These are phyloP conservation scores for Lasioglossum malachurum DNA, from an alignment of 2,888 invertebrate genomes.

Conservation along the genomic window DNA sequence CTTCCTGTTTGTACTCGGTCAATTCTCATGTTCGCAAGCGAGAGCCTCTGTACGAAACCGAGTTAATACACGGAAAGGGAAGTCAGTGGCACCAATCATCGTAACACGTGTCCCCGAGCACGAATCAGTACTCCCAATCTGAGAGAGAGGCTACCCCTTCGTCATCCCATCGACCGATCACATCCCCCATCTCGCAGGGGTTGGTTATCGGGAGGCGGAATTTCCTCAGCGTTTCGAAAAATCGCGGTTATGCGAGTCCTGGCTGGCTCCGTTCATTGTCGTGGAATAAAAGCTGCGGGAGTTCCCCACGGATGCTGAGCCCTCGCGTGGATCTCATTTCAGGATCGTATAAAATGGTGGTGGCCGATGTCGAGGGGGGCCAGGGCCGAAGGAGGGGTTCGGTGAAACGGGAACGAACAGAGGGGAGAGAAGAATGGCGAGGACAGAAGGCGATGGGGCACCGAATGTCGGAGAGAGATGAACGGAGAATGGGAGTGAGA, in stretches of 20 bases:
- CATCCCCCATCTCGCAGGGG: background rate
- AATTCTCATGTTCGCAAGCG: background rate
- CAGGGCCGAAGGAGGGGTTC: constrained; percentile 48
- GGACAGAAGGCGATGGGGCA: constrained; percentile 47
- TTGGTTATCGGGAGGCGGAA: constrained; percentile 34
- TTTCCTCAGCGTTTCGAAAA: constrained; percentile 29
- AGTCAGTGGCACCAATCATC: constrained; percentile 7
- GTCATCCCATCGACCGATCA: background rate
- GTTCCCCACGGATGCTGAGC: constrained; percentile 64
- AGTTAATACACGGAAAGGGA: background rate
- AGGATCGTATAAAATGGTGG: constrained; percentile 81
- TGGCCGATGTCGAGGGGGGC: constrained; percentile 52
- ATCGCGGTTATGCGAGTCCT: constrained; percentile 18
- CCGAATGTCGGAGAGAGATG: constrained; percentile 63
- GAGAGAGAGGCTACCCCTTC: background rate
- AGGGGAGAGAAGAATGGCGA: constrained; percentile 65
- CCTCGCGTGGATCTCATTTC: constrained; percentile 81
- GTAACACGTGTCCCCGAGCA: constrained; percentile 1
- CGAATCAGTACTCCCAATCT: background rate
- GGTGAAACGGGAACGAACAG: constrained; percentile 41
- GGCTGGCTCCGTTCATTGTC: constrained; percentile 59
- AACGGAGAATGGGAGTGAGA: constrained; percentile 33
- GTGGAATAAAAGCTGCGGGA: constrained; percentile 62
- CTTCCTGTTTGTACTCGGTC: background rate
- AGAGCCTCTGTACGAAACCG: background rate